These are phyloP conservation scores for Vandiemenella viatica DNA, from an alignment of 2,888 invertebrate species.

Conservation along the genomic window DNA sequence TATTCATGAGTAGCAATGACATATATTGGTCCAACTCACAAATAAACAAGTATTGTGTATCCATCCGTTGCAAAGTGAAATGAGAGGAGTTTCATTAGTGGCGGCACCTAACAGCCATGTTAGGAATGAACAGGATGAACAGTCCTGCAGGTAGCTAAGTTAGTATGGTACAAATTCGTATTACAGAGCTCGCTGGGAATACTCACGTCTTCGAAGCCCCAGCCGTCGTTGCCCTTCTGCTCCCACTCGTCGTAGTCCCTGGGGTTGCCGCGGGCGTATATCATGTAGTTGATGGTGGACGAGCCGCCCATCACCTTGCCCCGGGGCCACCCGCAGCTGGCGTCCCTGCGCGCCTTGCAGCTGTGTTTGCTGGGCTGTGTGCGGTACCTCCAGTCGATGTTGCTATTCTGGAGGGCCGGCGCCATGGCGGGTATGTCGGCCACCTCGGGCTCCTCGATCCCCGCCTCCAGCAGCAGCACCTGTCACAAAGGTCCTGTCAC, in stretches of 20 bases:
- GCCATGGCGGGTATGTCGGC: conserved; percentile 51
- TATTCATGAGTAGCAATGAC: too few relatives aligned
- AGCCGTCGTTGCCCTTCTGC: conserved; percentile 42
- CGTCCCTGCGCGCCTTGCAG: conserved; percentile 40
- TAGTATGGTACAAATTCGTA: too few relatives aligned
- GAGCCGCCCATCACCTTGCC: conserved; percentile 55
- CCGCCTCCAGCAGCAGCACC: conserved; percentile 50
- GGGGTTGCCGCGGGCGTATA: conserved; percentile 43
- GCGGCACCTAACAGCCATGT: too few relatives aligned
- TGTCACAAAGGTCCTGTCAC: too few relatives aligned
- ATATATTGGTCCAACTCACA: too few relatives aligned
- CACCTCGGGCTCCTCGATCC: conserved; percentile 43
- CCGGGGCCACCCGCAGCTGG: conserved; percentile 45
- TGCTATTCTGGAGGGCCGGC: conserved; percentile 40
- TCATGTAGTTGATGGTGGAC: conserved; percentile 49
- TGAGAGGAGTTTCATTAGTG: too few relatives aligned
- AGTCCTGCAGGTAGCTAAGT: too few relatives aligned
- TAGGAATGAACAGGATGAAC: too few relatives aligned
- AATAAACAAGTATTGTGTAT: too few relatives aligned
- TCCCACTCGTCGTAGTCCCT: conserved; percentile 51
- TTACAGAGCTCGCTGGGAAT: too few relatives aligned
- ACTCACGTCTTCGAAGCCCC: conserved; percentile 46
- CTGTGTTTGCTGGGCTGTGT: conserved; percentile 47
- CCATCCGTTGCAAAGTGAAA: too few relatives aligned
- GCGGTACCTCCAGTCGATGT: conserved; percentile 54